A percentile compares a stretch with the other conserved stretches of the same genome.
These are phyloP conservation scores for Leptinotarsa rubiginosa DNA, from an alignment of 2,888 invertebrate species.

Conservation along the genomic window DNA sequence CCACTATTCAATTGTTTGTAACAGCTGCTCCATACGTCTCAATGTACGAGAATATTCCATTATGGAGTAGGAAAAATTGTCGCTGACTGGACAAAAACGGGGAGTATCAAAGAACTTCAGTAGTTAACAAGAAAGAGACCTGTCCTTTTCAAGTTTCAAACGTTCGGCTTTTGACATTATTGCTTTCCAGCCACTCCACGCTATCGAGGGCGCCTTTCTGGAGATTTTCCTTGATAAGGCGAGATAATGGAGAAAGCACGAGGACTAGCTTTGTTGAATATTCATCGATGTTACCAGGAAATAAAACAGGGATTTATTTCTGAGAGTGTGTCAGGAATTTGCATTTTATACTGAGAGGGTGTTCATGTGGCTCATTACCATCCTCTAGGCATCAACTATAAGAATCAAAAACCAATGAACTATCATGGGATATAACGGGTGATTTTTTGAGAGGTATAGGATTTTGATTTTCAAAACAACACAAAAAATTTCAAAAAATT, in stretches of 20 bases:
- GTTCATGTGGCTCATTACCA: background rate
- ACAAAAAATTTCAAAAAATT: too few species aligned
- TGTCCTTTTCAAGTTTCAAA: constrained; percentile 3
- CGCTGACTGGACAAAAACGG: background rate
- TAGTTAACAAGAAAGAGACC: constrained; percentile 6
- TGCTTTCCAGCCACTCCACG: constrained; percentile 18
- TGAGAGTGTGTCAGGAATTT: background rate
- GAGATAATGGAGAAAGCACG: background rate
- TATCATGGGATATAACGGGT: too few species aligned
- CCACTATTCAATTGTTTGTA: background rate
- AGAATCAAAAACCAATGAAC: too few species aligned
- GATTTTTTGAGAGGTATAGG: too few species aligned
- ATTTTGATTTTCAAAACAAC: too few species aligned
- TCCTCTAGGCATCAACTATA: background rate
- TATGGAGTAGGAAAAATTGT: background rate
- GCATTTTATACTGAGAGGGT: background rate
- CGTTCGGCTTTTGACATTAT: constrained; percentile 22
- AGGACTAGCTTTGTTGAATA: background rate
- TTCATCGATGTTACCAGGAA: background rate
- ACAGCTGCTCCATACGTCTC: background rate
- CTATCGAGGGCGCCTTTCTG: constrained; percentile 2
- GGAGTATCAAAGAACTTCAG: background rate
- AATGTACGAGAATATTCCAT: background rate
- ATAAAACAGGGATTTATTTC: constrained; percentile 7
- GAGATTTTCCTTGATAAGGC: constrained; percentile 15